These are phyloP conservation scores for Cordilura impudica DNA, from an alignment of 2,888 invertebrate genomes.

Conservation along the genomic window DNA sequence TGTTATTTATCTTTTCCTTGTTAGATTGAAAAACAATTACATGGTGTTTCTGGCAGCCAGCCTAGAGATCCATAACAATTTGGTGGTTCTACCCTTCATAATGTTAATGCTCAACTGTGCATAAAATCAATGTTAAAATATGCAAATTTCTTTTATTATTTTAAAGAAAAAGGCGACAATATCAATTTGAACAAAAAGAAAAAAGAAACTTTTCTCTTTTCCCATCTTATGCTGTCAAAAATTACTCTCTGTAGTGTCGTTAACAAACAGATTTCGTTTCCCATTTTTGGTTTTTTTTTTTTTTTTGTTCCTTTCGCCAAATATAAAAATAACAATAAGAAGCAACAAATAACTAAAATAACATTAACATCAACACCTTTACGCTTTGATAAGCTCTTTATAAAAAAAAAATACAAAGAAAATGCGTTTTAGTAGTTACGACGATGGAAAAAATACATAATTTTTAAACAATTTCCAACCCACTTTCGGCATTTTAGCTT, in stretches of 20 bases:
- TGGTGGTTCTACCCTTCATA: conserved; percentile 48
- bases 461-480: not conserved
- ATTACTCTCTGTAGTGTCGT: conserved; percentile 74
- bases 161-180: conserved; percentile 68
- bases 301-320: conserved; percentile 20
- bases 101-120: conserved; percentile 68
- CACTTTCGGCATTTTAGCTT: not conserved
- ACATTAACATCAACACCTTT: conserved; percentile 58
- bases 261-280: conserved; percentile 65
- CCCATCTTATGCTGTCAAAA: conserved; percentile 61
- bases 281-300: not conserved
- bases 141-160: conserved; percentile 74
- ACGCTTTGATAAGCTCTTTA: conserved; percentile 45
- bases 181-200: conserved; percentile 70
- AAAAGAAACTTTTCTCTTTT: conserved; percentile 44
- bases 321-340: conserved; percentile 52
- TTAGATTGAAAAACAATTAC: conserved; percentile 64
- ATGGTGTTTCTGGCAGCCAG: conserved; percentile 47
- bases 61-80: conserved; percentile 45
- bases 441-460: not conserved
- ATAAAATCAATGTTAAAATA: conserved; percentile 69
- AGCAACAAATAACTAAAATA: conserved; percentile 59
- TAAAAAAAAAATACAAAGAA: conserved; percentile 6
- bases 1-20: conserved; percentile 4
- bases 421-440: conserved; percentile 13